Percentiles rank a stretch among this genome's conserved stretches.
Conservation (phyloP, 2,113 vertebrate species). For the Embiotoca jacksoni region DNA sequence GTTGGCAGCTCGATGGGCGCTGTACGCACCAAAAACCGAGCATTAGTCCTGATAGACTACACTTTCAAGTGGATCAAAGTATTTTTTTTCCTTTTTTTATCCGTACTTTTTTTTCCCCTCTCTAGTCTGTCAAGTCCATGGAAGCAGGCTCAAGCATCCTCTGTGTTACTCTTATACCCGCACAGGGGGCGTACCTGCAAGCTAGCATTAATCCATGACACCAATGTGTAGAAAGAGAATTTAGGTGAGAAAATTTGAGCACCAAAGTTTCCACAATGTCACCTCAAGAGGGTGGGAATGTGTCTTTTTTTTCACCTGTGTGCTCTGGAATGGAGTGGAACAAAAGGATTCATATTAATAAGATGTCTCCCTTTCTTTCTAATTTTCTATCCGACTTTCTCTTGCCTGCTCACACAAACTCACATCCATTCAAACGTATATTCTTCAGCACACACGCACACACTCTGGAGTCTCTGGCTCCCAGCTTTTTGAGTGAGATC, state of each 20-base stretch:
- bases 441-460: neutral
- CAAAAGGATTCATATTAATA: slow-evolving; percentile 41
- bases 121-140: slow-evolving; percentile 8
- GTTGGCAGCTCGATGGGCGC: slow-evolving; percentile 50
- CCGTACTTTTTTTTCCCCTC: neutral
- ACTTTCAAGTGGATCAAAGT: slow-evolving; percentile 56
- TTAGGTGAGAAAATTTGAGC: neutral
- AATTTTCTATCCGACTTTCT: slow-evolving; percentile 1
- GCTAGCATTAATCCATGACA: slow-evolving; percentile 5
- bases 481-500: slow-evolving; percentile 60
- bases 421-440: slow-evolving; percentile 9
- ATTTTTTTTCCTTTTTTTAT: neutral
- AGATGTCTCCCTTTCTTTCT: slow-evolving; percentile 36
- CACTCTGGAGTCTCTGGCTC: slow-evolving; percentile 25
- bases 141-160: neutral
- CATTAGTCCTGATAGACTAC: slow-evolving; percentile 54
- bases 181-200: slow-evolving; percentile 25
- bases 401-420: slow-evolving; percentile 11
- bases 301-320: neutral
- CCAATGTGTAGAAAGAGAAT: slow-evolving; percentile 8
- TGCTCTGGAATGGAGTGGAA: slow-evolving; percentile 8
- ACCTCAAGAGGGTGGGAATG: slow-evolving; percentile 12
- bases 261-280: slow-evolving; percentile 31
- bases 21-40: slow-evolving; percentile 57
- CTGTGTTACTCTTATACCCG: slow-evolving; percentile 12